These are phyloP conservation scores for Anguilla anguilla DNA, from an alignment of 2,797 vertebrate species.

Conservation along the genomic window DNA sequence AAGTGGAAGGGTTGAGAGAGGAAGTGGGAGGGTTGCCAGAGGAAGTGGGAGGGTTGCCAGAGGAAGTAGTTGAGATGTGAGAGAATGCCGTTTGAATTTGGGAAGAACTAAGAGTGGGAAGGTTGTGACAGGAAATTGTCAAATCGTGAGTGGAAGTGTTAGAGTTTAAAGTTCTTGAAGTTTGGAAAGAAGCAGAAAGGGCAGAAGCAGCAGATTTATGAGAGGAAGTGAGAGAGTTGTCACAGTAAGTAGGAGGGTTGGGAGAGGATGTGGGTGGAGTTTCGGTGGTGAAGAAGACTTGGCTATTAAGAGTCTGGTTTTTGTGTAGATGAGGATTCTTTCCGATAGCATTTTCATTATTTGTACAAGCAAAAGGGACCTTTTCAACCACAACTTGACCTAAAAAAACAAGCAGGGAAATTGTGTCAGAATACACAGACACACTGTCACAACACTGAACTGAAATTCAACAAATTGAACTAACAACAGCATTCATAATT, in stretches of 20 bases:
- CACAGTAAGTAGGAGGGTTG: neutral
- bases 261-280: neutral
- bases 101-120: neutral
- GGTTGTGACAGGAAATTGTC: neutral
- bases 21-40: too few species aligned
- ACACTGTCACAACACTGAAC: too few species aligned
- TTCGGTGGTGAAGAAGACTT: neutral
- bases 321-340: slow-evolving; percentile 15
- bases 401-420: slow-evolving; percentile 1
- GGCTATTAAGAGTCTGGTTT: neutral
- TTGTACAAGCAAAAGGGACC: slow-evolving; percentile 24
- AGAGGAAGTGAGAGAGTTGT: neutral
- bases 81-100: too few species aligned
- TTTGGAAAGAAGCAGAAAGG: too few species aligned
- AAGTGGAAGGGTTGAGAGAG: too few species aligned
- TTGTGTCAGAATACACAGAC: too few species aligned
- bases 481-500: neutral
- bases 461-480: neutral
- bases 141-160: too few species aligned
- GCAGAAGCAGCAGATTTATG: too few species aligned
- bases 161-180: too few species aligned
- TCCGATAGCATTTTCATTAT: neutral
- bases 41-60: too few species aligned
- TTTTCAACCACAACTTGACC: slow-evolving; percentile 23
- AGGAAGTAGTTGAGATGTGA: too few species aligned